Evolutionary conservation across 2,797 vertebrate genomes (phyloP).

Genomic region (Spizella passerina): DNA sequence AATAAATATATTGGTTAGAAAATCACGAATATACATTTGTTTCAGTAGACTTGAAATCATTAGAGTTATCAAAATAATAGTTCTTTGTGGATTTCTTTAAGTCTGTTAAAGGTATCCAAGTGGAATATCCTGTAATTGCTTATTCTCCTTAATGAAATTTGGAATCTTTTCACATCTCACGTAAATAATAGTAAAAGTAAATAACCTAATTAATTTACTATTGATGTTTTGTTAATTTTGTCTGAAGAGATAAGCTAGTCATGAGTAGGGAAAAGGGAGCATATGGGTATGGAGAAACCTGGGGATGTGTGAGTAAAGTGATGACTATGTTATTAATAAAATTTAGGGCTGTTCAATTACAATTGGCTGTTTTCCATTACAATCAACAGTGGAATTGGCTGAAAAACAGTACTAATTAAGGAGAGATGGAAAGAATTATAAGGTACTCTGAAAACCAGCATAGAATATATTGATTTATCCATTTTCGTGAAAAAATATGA

Average conservation of each 20-base stretch:
- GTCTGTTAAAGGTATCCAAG: slow-evolving; percentile 47
- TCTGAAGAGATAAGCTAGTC: slow-evolving; percentile 23
- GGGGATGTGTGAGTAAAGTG: neutral
- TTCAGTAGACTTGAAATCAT: slow-evolving; percentile 63
- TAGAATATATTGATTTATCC: neutral
- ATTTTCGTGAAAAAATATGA: neutral
- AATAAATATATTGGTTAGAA: slow-evolving; percentile 56
- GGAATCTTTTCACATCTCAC: slow-evolving; percentile 27
- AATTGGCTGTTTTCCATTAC: neutral
- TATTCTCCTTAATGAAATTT: slow-evolving; percentile 56
- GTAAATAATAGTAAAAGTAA: slow-evolving; percentile 49
- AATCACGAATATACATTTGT: slow-evolving; percentile 51
- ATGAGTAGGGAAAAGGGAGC: neutral
- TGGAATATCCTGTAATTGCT: slow-evolving; percentile 68
- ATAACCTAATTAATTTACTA: slow-evolving; percentile 64
- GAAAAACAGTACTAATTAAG: neutral
- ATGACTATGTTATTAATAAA: neutral
- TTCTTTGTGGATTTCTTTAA: slow-evolving; percentile 56
- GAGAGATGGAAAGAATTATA: neutral
- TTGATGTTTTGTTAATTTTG: slow-evolving; percentile 46
- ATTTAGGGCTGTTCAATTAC: neutral
- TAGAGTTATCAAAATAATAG: slow-evolving; percentile 60
- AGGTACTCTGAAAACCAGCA: neutral
- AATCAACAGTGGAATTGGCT: neutral
- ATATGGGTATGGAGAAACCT: neutral